A percentile compares a stretch with the other conserved stretches of the same genome.
These are phyloP conservation scores for Galerucella pusilla DNA, from an alignment of 2,888 invertebrate genomes.

Conservation along the genomic window DNA sequence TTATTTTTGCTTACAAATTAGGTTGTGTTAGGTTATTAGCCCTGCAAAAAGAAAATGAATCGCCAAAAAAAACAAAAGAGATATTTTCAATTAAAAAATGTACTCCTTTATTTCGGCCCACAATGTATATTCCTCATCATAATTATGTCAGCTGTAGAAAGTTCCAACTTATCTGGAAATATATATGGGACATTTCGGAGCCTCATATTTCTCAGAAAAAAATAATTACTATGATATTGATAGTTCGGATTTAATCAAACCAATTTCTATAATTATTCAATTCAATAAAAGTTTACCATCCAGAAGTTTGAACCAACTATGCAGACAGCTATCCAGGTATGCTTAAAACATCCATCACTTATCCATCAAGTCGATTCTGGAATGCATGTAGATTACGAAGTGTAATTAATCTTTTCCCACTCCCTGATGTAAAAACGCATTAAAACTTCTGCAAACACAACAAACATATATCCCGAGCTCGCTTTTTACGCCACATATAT, in stretches of 20 bases:
- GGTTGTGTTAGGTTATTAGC: too few relatives aligned
- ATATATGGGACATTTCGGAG: too few relatives aligned
- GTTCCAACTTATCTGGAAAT: too few relatives aligned
- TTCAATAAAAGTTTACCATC: neutral
- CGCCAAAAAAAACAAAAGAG: too few relatives aligned
- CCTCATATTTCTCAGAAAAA: neutral
- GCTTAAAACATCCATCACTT: slow-evolving; percentile 13
- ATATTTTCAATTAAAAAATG: too few relatives aligned
- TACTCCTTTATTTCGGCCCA: too few relatives aligned
- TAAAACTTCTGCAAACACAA: slow-evolving; percentile 13
- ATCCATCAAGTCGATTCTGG: slow-evolving; percentile 16
- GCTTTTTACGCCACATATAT: slow-evolving; percentile 6
- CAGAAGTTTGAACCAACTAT: neutral
- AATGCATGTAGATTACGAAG: slow-evolving; percentile 22
- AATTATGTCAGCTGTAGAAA: too few relatives aligned
- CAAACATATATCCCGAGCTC: neutral
- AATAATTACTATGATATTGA: too few relatives aligned
- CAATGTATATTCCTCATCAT: too few relatives aligned
- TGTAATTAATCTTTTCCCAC: slow-evolving; percentile 25
- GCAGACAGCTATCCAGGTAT: neutral
- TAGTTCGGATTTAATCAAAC: too few relatives aligned
- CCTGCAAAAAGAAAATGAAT: too few relatives aligned
- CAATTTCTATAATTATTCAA: neutral
- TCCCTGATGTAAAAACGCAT: slow-evolving; percentile 24
- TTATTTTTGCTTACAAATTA: too few relatives aligned